A percentile compares a stretch with the other conserved stretches of the same genome.
Conservation (phyloP, 2,797 vertebrate species). For the Cercopithecus mitis region DNA sequence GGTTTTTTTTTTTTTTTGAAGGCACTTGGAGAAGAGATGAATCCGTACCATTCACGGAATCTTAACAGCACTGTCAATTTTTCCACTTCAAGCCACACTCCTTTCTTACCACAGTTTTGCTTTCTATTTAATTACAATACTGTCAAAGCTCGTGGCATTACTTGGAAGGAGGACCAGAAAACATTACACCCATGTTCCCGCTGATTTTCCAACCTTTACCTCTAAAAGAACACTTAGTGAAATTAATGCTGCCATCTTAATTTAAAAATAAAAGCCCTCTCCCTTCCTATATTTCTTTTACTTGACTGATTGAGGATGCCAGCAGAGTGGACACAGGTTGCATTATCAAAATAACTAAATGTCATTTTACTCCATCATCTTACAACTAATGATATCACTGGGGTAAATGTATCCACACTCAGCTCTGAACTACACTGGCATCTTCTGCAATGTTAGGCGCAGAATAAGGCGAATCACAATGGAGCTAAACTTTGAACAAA, state of each 20-base stretch:
- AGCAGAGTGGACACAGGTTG: slow-evolving; percentile 64
- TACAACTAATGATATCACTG: slow-evolving; percentile 56
- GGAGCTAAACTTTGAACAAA: slow-evolving; percentile 53
- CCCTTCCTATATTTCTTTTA: slow-evolving; percentile 54
- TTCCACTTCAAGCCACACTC: slow-evolving; percentile 84
- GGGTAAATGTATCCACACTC: neutral
- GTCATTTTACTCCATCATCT: slow-evolving; percentile 66
- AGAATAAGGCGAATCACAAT: slow-evolving; percentile 20
- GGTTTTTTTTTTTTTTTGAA: slow-evolving; percentile 66
- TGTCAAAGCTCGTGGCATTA: slow-evolving; percentile 80
- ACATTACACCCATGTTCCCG: slow-evolving; percentile 47
- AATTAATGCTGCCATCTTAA: slow-evolving; percentile 77
- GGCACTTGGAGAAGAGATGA: slow-evolving; percentile 77
- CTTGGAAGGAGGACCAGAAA: slow-evolving; percentile 77
- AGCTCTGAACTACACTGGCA: neutral
- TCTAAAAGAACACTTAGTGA: slow-evolving; percentile 79
- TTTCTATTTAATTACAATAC: slow-evolving; percentile 86
- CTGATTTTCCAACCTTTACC: slow-evolving; percentile 74
- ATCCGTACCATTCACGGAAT: slow-evolving; percentile 78
- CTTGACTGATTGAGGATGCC: slow-evolving; percentile 58
- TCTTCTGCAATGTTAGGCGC: neutral
- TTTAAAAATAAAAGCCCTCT: slow-evolving; percentile 68
- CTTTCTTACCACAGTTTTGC: slow-evolving; percentile 80
- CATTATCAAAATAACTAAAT: slow-evolving; percentile 64
- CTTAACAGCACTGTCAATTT: slow-evolving; percentile 83